Percentiles rank a stretch among this genome's conserved stretches.
Conservation (phyloP, 2,113 vertebrate species). For the Pachypanchax playfairii region DNA sequence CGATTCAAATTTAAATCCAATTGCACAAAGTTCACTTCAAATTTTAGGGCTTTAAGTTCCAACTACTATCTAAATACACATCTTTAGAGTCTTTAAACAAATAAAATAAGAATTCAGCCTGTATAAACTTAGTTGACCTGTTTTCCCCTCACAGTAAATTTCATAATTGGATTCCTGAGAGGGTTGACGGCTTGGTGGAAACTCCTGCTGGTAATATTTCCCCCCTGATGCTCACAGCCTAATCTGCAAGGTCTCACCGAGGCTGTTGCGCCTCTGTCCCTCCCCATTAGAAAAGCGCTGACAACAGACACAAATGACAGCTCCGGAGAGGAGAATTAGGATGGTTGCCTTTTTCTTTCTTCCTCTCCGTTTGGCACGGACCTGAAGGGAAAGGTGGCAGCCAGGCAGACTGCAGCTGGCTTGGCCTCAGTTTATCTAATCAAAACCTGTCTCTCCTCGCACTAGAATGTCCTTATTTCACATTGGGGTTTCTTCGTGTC, state of each 20-base stretch:
- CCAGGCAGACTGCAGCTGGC: slow-evolving; percentile 39
- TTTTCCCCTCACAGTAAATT: slow-evolving; percentile 11
- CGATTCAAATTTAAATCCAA: background rate
- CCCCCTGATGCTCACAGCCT: background rate
- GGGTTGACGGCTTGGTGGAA: slow-evolving; percentile 37
- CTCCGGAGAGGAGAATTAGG: slow-evolving; percentile 28
- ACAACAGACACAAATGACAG: slow-evolving; percentile 37
- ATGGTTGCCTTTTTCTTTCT: slow-evolving; percentile 24
- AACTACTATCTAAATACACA: background rate
- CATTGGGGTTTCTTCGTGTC: slow-evolving; percentile 29
- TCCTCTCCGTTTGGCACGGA: slow-evolving; percentile 14
- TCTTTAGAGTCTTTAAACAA: background rate
- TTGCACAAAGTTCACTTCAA: too few relatives aligned
- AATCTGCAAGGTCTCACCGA: slow-evolving; percentile 20
- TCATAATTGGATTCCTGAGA: slow-evolving; percentile 54
- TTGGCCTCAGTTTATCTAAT: slow-evolving; percentile 44
- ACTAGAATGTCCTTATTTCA: slow-evolving; percentile 41
- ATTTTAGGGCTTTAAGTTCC: background rate
- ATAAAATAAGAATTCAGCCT: slow-evolving; percentile 2
- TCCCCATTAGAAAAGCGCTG: slow-evolving; percentile 38
- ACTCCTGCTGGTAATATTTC: slow-evolving; percentile 38
- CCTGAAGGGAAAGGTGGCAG: slow-evolving; percentile 35
- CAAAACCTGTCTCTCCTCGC: slow-evolving; percentile 25
- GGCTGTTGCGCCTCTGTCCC: slow-evolving; percentile 39
- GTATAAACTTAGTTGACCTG: slow-evolving; percentile 15